These are phyloP conservation scores for Zaprionus inermis DNA, from an alignment of 1,140 invertebrate species.

Conservation along the genomic window DNA sequence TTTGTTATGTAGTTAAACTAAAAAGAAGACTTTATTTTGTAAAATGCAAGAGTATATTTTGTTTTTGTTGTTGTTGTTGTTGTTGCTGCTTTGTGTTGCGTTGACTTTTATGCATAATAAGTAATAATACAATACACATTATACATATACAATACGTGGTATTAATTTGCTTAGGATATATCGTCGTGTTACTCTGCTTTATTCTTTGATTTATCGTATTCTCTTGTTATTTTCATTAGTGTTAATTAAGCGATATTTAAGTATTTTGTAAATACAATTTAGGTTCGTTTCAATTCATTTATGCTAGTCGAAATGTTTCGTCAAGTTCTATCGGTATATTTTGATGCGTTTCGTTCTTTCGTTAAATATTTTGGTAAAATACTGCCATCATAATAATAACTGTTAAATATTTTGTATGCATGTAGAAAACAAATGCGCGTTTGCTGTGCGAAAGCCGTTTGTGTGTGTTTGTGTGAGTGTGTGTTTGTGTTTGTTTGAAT, in stretches of 20 bases:
- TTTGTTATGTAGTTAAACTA: constrained; percentile 75
- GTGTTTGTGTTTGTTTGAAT: constrained; percentile 6
- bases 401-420: constrained; percentile 66
- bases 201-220: constrained; percentile 24
- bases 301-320: constrained; percentile 72
- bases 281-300: constrained; percentile 72
- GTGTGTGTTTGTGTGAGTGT: constrained; percentile 5
- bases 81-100: constrained; percentile 58
- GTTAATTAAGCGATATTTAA: constrained; percentile 72
- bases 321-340: constrained; percentile 54
- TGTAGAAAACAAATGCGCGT: constrained; percentile 74
- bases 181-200: constrained; percentile 13
- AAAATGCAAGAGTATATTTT: constrained; percentile 83
- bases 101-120: constrained; percentile 70
- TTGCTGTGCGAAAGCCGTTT: constrained; percentile 72
- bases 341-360: constrained; percentile 37
- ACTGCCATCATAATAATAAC: constrained; percentile 64
- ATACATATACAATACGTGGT: constrained; percentile 62
- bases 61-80: constrained; percentile 52
- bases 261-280: constrained; percentile 80
- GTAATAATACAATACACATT: constrained; percentile 70
- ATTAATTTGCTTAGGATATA: constrained; percentile 62
- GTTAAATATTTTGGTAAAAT: constrained; percentile 60
- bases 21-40: constrained; percentile 83
- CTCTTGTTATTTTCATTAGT: constrained; percentile 32